Percentiles rank a stretch among this genome's conserved stretches.
These are phyloP conservation scores for Enteromius radiatus DNA, from an alignment of 2,797 vertebrate genomes.

Conservation along the genomic window DNA sequence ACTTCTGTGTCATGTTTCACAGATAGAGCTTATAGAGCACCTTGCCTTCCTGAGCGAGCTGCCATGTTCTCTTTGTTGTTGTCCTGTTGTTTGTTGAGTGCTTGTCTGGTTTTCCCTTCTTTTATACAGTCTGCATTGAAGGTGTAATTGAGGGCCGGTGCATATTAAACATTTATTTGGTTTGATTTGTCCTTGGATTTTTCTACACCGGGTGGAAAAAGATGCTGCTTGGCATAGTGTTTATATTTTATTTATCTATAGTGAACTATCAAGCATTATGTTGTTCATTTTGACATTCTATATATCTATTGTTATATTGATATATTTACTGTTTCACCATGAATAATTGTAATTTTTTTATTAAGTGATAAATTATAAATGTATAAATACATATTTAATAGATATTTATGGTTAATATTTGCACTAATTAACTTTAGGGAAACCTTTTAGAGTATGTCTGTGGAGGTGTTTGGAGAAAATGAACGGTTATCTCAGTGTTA, in stretches of 20 bases:
- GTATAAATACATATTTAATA: too few species aligned
- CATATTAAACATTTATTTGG: constrained; percentile 11
- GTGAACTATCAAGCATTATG: background rate
- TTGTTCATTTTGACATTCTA: background rate
- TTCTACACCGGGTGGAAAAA: background rate
- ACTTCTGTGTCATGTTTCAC: constrained; percentile 11
- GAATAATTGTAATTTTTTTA: background rate
- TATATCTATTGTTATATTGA: background rate
- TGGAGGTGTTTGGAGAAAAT: constrained; percentile 2
- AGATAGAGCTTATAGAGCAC: constrained; percentile 5
- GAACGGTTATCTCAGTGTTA: constrained; percentile 10
- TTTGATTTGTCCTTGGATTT: constrained; percentile 4
- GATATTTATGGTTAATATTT: background rate
- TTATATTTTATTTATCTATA: background rate
- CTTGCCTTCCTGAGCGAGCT: constrained; percentile 26
- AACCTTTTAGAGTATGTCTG: background rate
- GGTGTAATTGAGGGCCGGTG: background rate
- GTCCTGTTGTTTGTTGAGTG: background rate
- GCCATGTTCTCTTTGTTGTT: constrained; percentile 54
- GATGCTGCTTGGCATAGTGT: background rate
- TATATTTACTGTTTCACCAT: background rate
- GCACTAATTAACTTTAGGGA: background rate
- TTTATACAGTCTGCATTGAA: background rate
- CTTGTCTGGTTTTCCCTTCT: background rate
- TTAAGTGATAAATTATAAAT: background rate